Conservation (phyloP, 2,113 vertebrate genomes). For the Acinonyx jubatus region DNA sequence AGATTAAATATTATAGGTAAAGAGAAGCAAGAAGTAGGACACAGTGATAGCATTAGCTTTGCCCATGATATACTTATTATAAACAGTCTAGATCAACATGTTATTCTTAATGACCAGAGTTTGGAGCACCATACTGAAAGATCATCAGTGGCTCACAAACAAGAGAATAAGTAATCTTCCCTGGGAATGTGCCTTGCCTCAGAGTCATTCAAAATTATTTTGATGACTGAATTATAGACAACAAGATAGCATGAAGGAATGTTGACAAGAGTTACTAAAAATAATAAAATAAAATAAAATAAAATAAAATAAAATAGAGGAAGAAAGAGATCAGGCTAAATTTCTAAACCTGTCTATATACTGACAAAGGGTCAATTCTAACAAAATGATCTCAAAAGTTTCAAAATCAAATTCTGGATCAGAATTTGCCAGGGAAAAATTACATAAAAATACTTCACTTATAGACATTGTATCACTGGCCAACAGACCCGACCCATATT, state of each 20-base stretch:
- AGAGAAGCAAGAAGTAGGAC: background rate
- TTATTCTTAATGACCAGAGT: background rate
- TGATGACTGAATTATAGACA: slow-evolving; percentile 11
- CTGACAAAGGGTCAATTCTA: background rate
- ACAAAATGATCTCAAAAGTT: background rate
- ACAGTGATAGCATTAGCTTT: background rate
- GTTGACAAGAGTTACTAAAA: background rate
- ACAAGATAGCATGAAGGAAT: background rate
- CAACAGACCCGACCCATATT: background rate
- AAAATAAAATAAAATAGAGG: background rate
- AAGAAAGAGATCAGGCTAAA: background rate
- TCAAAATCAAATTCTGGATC: background rate
- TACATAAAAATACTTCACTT: background rate
- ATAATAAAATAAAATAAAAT: background rate
- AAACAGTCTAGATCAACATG: background rate
- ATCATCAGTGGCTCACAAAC: background rate
- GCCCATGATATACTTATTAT: background rate
- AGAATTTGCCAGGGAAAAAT: background rate
- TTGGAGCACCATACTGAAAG: background rate
- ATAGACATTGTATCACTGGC: background rate
- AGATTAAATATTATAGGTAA: background rate
- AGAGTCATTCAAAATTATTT: slow-evolving; percentile 16
- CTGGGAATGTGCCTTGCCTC: background rate
- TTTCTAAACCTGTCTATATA: background rate
- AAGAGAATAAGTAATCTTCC: background rate